A percentile compares a stretch with the other conserved stretches of the same genome.
phyloP scores from a whole-genome alignment of 2,113 vertebrate genomes.

The Accipiter virgatus region DNA sequence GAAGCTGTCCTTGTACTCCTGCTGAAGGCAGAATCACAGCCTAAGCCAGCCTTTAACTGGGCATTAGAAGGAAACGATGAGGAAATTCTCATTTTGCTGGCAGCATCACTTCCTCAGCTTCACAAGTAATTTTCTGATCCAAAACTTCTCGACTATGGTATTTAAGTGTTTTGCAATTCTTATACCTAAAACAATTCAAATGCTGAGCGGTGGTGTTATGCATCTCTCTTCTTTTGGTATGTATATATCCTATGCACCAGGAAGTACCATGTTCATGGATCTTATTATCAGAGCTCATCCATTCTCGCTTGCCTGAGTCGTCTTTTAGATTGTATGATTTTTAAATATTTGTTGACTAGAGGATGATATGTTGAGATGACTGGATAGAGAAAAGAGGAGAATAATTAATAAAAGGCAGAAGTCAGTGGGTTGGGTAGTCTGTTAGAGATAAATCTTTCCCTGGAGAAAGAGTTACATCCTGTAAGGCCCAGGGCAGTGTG shows the following conservation, averaged over 20 bases:
- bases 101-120: not conserved
- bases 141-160: not conserved
- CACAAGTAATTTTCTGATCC: not conserved
- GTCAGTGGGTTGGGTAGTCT: not conserved
- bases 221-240: not conserved
- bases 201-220: not conserved
- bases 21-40: not conserved
- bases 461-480: constrained; percentile 45
- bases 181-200: not conserved
- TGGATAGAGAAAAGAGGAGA: not conserved
- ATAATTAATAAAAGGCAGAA: not conserved
- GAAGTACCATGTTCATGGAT: not conserved
- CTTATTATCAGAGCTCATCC: not conserved
- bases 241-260: not conserved
- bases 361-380: not conserved
- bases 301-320: not conserved
- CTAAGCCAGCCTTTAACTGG: not conserved
- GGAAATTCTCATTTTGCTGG: not conserved
- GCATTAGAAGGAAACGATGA: not conserved
- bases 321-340: not conserved
- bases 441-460: constrained; percentile 40
- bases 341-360: not conserved
- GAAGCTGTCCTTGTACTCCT: not conserved
- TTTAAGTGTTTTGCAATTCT: not conserved
- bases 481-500: constrained; percentile 38